Evolutionary conservation across 2,888 invertebrate genomes (phyloP).

Genomic region (Hartigia nigra): DNA sequence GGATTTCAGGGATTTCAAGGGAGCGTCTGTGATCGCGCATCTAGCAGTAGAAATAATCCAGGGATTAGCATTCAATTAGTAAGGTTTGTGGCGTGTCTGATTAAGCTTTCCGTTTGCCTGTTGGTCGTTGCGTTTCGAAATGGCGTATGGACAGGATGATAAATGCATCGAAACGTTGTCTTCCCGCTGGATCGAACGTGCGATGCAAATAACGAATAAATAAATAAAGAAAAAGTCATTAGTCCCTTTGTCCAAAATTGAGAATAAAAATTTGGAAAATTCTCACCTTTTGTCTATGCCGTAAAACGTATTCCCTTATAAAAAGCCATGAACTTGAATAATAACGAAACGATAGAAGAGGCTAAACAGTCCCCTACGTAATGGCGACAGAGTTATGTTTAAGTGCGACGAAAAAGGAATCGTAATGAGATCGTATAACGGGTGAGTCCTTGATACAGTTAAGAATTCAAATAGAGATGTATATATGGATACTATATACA

Average conservation of each 20-base stretch:
- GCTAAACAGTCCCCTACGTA: background rate
- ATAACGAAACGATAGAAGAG: background rate
- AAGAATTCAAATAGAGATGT: background rate
- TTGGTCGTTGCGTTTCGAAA: background rate
- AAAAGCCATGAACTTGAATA: background rate
- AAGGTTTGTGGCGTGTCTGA: constrained; percentile 32
- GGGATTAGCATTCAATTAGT: constrained; percentile 34
- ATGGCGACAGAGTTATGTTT: background rate
- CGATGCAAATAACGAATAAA: background rate
- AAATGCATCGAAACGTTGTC: background rate
- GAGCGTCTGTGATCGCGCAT: constrained; percentile 19
- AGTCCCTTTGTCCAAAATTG: background rate
- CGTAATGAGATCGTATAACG: too few relatives aligned
- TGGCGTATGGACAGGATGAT: background rate
- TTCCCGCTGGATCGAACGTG: background rate
- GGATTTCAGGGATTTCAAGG: constrained; percentile 17
- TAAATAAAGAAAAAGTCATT: background rate
- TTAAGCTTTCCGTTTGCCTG: constrained; percentile 30
- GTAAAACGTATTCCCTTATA: background rate
- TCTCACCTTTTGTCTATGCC: background rate
- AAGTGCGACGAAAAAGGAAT: background rate
- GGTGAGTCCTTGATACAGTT: background rate
- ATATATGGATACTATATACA: background rate
- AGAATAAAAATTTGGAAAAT: background rate
- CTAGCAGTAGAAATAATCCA: constrained; percentile 23